A percentile compares a stretch with the other conserved stretches of the same genome.
These are phyloP conservation scores for Hyphantria cunea DNA, from an alignment of 1,140 invertebrate species.

Conservation along the genomic window DNA sequence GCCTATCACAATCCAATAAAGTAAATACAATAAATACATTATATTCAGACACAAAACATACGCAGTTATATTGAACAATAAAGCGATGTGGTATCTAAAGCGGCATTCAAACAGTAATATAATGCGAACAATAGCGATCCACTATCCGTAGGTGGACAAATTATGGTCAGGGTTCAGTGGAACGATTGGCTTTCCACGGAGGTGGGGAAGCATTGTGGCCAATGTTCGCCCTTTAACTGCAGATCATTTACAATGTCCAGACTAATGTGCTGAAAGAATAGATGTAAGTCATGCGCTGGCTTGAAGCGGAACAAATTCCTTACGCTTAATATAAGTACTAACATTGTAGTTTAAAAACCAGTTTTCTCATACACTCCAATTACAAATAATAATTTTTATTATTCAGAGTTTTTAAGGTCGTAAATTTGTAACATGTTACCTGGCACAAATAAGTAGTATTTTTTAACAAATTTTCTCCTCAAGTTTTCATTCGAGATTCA, in stretches of 20 bases:
- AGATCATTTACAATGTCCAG: not conserved
- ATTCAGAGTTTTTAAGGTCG: no score
- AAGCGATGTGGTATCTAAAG: not conserved
- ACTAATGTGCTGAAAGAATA: not conserved
- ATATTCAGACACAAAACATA: no score
- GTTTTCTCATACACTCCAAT: no score
- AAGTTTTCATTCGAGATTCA: no score
- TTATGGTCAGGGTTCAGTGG: slow-evolving; percentile 18
- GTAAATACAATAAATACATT: no score
- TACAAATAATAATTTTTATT: no score
- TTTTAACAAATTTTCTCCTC: no score
- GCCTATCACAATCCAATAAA: no score
- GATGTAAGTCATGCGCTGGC: not conserved
- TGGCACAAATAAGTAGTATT: no score
- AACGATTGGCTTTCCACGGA: not conserved
- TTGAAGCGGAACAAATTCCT: no score
- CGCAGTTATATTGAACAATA: not conserved
- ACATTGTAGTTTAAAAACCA: not conserved
- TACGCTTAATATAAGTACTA: not conserved
- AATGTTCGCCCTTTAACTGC: not conserved
- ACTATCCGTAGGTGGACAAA: slow-evolving; percentile 10
- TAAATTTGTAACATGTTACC: no score
- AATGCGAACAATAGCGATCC: not conserved
- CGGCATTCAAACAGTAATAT: slow-evolving; percentile 1
- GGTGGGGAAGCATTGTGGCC: not conserved